Evolutionary conservation across 2,888 invertebrate species (phyloP), one percentile per base, ranked within the genome.

Genomic region (Acrocera orbiculus): DNA sequence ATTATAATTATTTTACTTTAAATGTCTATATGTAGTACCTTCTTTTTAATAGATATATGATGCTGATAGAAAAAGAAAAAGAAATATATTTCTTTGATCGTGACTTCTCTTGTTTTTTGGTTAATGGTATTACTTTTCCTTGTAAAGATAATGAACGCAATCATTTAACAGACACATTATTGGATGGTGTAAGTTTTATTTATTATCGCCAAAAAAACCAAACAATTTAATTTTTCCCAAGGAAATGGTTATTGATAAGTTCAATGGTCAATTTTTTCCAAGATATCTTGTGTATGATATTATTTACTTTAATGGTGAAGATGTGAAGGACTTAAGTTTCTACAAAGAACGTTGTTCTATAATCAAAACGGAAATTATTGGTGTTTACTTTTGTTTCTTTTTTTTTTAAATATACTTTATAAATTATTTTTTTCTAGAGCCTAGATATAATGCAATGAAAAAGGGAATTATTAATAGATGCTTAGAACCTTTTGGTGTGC

Each of bases 201-300:
- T 14, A 16, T 24, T 28, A 3, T 7, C 9, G 22, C 9, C 4
- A 9, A 22, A 2, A 9, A 3, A 22, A n/a, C n/a, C n/a, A n/a
- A n/a, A n/a, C n/a, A n/a, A n/a, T n/a, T n/a, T n/a, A n/a, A n/a
- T n/a, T n/a, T n/a, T 14, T n/a, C 36, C 40, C 13, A 53, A 90
- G 90, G 95, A 96, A 71, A 87, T 95, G 90, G 92, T 96, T 9
- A 76, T 90, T 42, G 95, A 95, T 53, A 79, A 76, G 61, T 78
- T 76, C 10, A 59, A 73, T 8, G 81, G 76, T 0, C 62, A 68
- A 46, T 68, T 73, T 38, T 76, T 79, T 46, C 90, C 93, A 0
- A 69, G 98, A 27, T 96, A 82, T 58, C 69, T 99, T 40, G 85
- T 87, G 27, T 99, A 98, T 52, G 98, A 99, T 52, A 78, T 96